Conservation (phyloP, 1,140 invertebrate genomes). For the Colletes latitarsis region DNA sequence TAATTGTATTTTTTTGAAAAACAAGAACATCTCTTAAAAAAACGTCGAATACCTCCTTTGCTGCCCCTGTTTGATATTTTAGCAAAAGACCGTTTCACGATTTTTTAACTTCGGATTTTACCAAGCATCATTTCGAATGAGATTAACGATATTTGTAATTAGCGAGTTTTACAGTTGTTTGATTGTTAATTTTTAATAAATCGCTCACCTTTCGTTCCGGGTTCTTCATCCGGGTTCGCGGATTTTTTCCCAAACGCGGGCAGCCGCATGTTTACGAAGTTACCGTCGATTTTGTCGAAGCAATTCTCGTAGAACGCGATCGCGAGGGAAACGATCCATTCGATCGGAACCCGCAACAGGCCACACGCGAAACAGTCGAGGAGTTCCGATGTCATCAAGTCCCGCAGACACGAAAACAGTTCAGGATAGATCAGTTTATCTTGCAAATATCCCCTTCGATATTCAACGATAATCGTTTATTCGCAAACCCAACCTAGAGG, state of each 20-base stretch:
- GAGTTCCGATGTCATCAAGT: constrained; percentile 27
- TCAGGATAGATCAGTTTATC: neutral
- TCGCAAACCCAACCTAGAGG: too few relatives aligned
- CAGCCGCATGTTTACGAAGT: constrained; percentile 15
- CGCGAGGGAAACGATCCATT: constrained; percentile 21
- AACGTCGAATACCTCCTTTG: too few relatives aligned
- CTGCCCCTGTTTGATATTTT: too few relatives aligned
- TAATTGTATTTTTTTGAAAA: constrained; percentile 2
- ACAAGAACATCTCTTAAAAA: neutral
- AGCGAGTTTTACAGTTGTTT: too few relatives aligned
- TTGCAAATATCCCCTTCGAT: too few relatives aligned
- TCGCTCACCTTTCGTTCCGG: constrained; percentile 13
- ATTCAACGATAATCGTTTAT: too few relatives aligned
- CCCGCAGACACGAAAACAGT: neutral
- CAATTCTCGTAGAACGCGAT: neutral
- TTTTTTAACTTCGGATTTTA: too few relatives aligned
- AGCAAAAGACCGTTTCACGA: too few relatives aligned
- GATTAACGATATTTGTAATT: too few relatives aligned
- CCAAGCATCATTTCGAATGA: too few relatives aligned
- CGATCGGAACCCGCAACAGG: neutral
- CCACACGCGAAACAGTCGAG: constrained; percentile 27
- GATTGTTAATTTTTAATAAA: neutral
- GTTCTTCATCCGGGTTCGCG: neutral
- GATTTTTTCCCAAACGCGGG: neutral
- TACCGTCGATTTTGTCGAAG: neutral